phyloP scores from a whole-genome alignment of 1,140 invertebrate species.

The Thrips palmi region DNA sequence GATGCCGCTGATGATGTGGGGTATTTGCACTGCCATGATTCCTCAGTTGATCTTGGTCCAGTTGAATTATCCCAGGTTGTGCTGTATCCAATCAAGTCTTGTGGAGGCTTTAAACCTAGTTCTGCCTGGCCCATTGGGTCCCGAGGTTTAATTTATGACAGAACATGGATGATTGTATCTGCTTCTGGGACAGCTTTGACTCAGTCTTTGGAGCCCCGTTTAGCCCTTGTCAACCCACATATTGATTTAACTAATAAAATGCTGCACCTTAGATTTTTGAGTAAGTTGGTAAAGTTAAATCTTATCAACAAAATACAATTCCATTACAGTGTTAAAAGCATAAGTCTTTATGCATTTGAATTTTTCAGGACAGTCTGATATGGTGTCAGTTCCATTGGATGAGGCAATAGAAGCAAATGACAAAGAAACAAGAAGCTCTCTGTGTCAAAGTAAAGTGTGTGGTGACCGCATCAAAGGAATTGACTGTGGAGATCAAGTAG shows the following conservation, averaged over 20 bases:
- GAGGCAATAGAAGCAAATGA: slow-evolving; percentile 14
- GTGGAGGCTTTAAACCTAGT: slow-evolving; percentile 50
- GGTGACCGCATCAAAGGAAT: slow-evolving; percentile 54
- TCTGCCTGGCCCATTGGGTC: slow-evolving; percentile 17
- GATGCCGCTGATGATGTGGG: too few species aligned
- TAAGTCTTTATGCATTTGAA: background rate
- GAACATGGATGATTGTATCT: slow-evolving; percentile 83
- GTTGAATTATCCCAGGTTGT: too few species aligned
- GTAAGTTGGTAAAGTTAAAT: background rate
- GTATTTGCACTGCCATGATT: too few species aligned
- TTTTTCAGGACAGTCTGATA: slow-evolving; percentile 3
- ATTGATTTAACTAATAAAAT: slow-evolving; percentile 39
- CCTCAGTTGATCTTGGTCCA: too few species aligned
- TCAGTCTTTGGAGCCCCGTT: slow-evolving; percentile 62
- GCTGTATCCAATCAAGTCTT: slow-evolving; percentile 90
- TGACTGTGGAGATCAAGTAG: slow-evolving; percentile 65
- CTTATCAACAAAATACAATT: background rate
- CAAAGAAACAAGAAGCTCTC: too few species aligned
- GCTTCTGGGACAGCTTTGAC: slow-evolving; percentile 60
- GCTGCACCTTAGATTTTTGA: slow-evolving; percentile 26
- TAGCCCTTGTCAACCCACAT: slow-evolving; percentile 64
- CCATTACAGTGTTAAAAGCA: background rate
- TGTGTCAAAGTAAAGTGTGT: slow-evolving; percentile 68
- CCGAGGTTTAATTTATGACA: slow-evolving; percentile 69
- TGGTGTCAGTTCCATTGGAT: slow-evolving; percentile 3